Conservation (phyloP, 1,140 invertebrate species). For the Drosophila hydei region DNA sequence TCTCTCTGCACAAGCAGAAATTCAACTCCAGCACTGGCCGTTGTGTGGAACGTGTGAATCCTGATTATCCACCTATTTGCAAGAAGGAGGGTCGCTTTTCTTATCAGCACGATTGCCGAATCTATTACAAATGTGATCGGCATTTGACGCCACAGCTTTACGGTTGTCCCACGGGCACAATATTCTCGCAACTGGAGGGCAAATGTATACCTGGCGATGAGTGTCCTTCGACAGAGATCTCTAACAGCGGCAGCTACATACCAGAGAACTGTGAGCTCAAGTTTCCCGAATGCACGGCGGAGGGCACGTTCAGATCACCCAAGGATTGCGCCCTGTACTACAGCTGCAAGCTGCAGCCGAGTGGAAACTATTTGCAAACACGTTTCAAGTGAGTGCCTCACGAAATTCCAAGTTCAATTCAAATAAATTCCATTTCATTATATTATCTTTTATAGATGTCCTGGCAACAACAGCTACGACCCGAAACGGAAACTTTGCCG, state of each 20-base stretch:
- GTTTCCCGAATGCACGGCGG: conserved; percentile 75
- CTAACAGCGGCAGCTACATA: conserved; percentile 57
- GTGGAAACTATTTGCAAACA: conserved; percentile 75
- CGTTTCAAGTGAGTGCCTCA: conserved; percentile 66
- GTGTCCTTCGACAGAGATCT: conserved; percentile 73
- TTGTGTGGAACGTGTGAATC: conserved; percentile 46
- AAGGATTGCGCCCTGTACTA: conserved; percentile 82
- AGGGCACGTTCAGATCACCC: conserved; percentile 78
- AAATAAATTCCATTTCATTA: background rate
- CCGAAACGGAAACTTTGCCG: conserved; percentile 48
- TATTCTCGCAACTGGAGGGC: conserved; percentile 64
- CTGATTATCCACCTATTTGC: conserved; percentile 42
- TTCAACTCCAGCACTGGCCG: conserved; percentile 63
- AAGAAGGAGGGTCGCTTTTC: conserved; percentile 71
- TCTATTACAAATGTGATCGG: conserved; percentile 80
- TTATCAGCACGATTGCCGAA: conserved; percentile 62
- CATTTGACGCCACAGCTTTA: conserved; percentile 59
- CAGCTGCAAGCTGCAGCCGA: conserved; percentile 70
- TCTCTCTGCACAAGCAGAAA: conserved; percentile 28
- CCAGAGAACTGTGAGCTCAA: conserved; percentile 73
- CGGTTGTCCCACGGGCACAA: conserved; percentile 69
- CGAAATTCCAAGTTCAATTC: too few relatives aligned
- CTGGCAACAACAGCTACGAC: conserved; percentile 64
- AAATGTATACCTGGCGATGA: conserved; percentile 69
- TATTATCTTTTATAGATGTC: conserved; percentile 49